Base-by-base conservation (phyloP, 1,140 invertebrate genomes). In the Aphidius gifuensis region DNA sequence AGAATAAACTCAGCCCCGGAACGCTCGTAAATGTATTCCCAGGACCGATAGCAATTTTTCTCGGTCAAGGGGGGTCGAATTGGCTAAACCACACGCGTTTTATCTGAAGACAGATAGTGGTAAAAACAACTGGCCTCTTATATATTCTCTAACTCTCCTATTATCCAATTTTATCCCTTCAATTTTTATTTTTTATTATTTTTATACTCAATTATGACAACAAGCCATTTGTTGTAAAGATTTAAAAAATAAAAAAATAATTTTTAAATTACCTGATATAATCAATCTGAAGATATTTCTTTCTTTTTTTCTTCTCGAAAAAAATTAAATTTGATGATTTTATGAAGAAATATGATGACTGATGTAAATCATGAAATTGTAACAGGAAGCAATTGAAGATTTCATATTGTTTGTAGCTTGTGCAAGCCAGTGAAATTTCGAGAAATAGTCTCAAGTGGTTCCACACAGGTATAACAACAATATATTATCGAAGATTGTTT, bases 401-500 rank as follows among this genome's bases (percentile, higher is more conserved):
- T 32, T 32, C 23, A 32, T 32, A 32, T 32, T 32, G 23, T 32
- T 32, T 32, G 2, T 32, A 32, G 23, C 4, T 2, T 32, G 23
- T 32, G 23, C 23, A 32, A 32, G 23, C 23, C 2, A 32, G 23
- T 32, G 23, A 32, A 32, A 32, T 32, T 32, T 32, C 23, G 45
- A 5, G 21, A 6, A 45, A 16, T 40, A 57, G 48, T 51, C 47
- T 60, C 58, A 51, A 60, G 58, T 16, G 48, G 11, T 60, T 42
- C 40, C 16, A 16, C 40, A 40, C 54, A 53, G 51, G 51, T 53
- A 53, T 50, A 61, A 61, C 47, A 76, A 68, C 77, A 73, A 80
- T 81, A 81, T 75, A 78, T 81, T 74, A 71, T 72, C 76, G 76
- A 81, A 81, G 78, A 81, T 81, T 81, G 79, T 81, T 81, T 80